Base-by-base conservation (phyloP, 2,888 invertebrate genomes). In the Lasioglossum zephyrum region DNA sequence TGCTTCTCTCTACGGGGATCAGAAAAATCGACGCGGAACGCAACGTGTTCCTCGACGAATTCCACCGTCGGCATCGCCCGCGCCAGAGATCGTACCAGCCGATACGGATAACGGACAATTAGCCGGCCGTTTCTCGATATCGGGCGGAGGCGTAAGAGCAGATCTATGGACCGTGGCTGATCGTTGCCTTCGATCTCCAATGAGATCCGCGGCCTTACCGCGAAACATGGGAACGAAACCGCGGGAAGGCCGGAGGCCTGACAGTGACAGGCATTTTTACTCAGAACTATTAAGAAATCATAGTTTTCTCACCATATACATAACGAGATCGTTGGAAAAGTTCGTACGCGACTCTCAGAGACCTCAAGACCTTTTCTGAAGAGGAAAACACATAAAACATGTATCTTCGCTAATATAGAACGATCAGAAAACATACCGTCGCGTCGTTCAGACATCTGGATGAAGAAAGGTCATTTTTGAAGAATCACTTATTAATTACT, bases 71-170 rank as follows among this genome's bases (percentile, higher is more conserved):
- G 74, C 69, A 79, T 76, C 76, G 79, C 41, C n/a, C 57, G n/a
- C 70, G 86, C 86, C 39, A 69, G 80, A 90, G 89, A 89, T 89
- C 87, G 84, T 74, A 75, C 75, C 60, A 63, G 36, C 49, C 85
- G 89, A 89, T 89, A 89, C 31, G 79, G 49, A 75, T 83, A 90
- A 87, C 89, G 89, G 89, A 89, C 89, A 89, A 89, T 89, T 89
- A 89, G 89, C 87, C 80, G 91, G 89, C 89, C 80, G 90, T 87
- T 87, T 90, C 90, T 89, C 86, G 91, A 90, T 90, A 90, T 90
- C 87, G 78, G 77, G 85, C 91, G 91, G 91, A 86, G 90, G 90
- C 87, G 91, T 89, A 86, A 88, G 86, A 79, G 81, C 77, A 81
- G 81, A 90, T 85, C 91, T 88, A 86, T 83, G 85, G 84, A 88